Conservation (phyloP, 2,113 vertebrate species). For the Rhea americana region DNA sequence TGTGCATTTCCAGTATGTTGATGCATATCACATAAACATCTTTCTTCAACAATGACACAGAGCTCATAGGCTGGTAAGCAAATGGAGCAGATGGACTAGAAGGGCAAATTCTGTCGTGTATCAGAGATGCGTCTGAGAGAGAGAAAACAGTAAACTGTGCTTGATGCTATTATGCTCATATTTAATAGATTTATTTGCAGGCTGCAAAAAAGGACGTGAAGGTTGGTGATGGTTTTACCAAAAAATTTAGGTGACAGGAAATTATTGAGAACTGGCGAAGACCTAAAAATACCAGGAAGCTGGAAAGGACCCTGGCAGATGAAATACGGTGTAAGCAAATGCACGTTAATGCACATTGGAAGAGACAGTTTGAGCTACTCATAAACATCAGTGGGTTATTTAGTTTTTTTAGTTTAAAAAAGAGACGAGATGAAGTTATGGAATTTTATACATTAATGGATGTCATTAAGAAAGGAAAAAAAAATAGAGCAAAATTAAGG, state of each 20-base stretch:
- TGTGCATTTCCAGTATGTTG: not conserved
- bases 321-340: not conserved
- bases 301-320: not conserved
- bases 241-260: not conserved
- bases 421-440: not conserved
- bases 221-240: not conserved
- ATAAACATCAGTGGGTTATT: not conserved
- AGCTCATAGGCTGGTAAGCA: not conserved
- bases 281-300: not conserved
- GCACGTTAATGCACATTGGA: not conserved
- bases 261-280: not conserved
- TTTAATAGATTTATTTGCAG: not conserved
- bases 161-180: not conserved
- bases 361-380: not conserved
- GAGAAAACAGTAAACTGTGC: not conserved
- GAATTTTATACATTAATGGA: not conserved
- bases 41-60: not conserved
- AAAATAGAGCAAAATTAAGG: not conserved
- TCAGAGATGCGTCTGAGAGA: not conserved
- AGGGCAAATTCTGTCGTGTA: not conserved
- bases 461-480: not conserved
- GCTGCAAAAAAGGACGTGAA: not conserved
- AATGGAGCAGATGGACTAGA: not conserved
- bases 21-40: not conserved
- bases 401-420: not conserved